Evolutionary conservation across 2,113 vertebrate species (phyloP), one percentile per base, ranked within the genome.

Genomic region (Alectura lathami): DNA sequence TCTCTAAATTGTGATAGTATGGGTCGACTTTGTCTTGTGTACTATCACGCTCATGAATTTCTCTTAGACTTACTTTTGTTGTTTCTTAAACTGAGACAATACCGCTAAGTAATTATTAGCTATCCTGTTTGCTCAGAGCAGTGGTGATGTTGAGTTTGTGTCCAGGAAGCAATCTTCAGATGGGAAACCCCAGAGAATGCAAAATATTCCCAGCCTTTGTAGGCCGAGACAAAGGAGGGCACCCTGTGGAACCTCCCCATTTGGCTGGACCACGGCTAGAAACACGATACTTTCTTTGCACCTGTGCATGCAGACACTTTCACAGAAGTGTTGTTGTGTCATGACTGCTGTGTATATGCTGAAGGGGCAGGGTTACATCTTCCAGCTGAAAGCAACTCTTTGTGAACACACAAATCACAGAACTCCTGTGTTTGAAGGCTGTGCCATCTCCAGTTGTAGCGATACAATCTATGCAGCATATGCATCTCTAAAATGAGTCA

Each of bases 351-450:
- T 36, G 36, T 80, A 45, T 89, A 75, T 94, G 45, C 78, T 94
- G 87, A 94, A 94, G 43, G 89, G 76, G 87, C 74, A 91, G 51
- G 56, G 70, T 77, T 94, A 79, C 23, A 3, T 34, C 94, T 94
- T 68, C 0, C 21, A 95, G 88, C 38, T 92, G 89, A 95, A 93
- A 89, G 88, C 63, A 74, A 14, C 68, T 18, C 80, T 87, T 64
- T 74, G 50, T 59, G 88, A 74, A 83, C 57, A 12, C 50, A 66
- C 76, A 73, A 93, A 93, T 92, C 90, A 76, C 38, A 77, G 30
- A 72, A 74, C 34, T 40, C 21, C 24, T 27, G 23, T 85, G 59
- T 81, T 91, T 94, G 83, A 87, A 91, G 88, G 77, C 74, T 64
- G 40, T 80, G 51, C 76, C n/a, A 3, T 75, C 47, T 57, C n/a